Base-by-base conservation (phyloP, 2,888 invertebrate genomes). In the Lasioglossum leucozonium region DNA sequence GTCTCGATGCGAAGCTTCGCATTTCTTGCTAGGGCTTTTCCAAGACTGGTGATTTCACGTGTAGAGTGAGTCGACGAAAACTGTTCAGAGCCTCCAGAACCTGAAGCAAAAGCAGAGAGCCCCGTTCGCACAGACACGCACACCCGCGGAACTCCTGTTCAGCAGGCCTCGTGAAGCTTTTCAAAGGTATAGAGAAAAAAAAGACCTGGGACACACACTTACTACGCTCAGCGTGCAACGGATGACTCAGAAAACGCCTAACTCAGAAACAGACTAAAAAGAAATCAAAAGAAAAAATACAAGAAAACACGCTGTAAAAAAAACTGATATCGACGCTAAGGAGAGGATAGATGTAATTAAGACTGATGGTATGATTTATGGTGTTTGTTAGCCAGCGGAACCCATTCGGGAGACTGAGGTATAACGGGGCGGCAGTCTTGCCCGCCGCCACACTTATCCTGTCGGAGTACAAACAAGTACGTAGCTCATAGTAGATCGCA, bases 381-480 rank as follows among this genome's bases (percentile, higher is more conserved):
- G 95, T 62, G 62, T 96, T 96, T 96, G 95, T 96, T 96, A 97
- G 97, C 96, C 96, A 96, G 96, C 96, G 96, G 97, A 97, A 96
- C 96, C 96, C 95, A 96, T 97, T 96, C 96, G 96, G 96, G 97
- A 97, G 96, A 97, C 97, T 96, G 97, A 97, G 96, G 97, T 97
- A 96, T 97, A 97, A 96, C 96, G 95, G 95, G 95, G 95, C 95
- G 96, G 95, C 96, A 95, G 95, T 96, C 95, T 95, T 95, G 96
- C 92, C 93, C 93, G 93, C 93, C 95, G 94, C 94, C 94, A 94
- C 94, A 94, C 96, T 95, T 95, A 95, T 95, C 96, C 96, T 95
- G 96, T 96, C 95, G 96, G 96, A 96, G 95, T 95, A 95, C 95
- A 96, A 96, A 96, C 96, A 96, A 96, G 96, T 96, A 96, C 95